phyloP scores from a whole-genome alignment of 2,888 invertebrate species.

The Busseola fusca region DNA sequence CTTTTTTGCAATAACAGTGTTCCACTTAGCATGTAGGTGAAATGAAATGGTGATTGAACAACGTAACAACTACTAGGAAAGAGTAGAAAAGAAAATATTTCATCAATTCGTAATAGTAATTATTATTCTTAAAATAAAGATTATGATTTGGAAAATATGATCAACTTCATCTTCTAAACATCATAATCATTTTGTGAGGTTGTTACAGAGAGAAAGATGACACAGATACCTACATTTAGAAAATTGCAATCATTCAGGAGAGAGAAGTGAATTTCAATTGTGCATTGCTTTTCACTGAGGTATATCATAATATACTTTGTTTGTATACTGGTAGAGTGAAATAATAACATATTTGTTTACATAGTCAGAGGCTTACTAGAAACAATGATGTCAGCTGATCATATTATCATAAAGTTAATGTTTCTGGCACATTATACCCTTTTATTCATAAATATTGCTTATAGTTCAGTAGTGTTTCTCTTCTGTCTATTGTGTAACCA shows the following conservation, averaged over 20 bases:
- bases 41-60: constrained; percentile 77
- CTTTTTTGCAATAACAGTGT: constrained; percentile 60
- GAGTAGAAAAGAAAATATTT: constrained; percentile 29
- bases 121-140: constrained; percentile 17
- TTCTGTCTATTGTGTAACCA: too few relatives aligned
- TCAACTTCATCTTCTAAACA: neutral
- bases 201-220: constrained; percentile 38
- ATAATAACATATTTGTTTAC: constrained; percentile 50
- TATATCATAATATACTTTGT: constrained; percentile 27
- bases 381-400: constrained; percentile 35
- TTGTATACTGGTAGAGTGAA: constrained; percentile 22
- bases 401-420: neutral
- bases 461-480: neutral
- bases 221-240: constrained; percentile 50
- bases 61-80: constrained; percentile 62
- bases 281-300: constrained; percentile 23
- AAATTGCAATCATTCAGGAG: constrained; percentile 36
- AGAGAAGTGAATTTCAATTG: constrained; percentile 29
- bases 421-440: neutral
- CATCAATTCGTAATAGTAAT: constrained; percentile 6
- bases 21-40: constrained; percentile 76
- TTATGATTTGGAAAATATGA: constrained; percentile 2
- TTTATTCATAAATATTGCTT: neutral
- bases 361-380: constrained; percentile 17
- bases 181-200: constrained; percentile 5